These are phyloP conservation scores for Akabosia matsudoensis DNA, from an alignment of 1,140 invertebrate genomes.

Conservation along the genomic window DNA sequence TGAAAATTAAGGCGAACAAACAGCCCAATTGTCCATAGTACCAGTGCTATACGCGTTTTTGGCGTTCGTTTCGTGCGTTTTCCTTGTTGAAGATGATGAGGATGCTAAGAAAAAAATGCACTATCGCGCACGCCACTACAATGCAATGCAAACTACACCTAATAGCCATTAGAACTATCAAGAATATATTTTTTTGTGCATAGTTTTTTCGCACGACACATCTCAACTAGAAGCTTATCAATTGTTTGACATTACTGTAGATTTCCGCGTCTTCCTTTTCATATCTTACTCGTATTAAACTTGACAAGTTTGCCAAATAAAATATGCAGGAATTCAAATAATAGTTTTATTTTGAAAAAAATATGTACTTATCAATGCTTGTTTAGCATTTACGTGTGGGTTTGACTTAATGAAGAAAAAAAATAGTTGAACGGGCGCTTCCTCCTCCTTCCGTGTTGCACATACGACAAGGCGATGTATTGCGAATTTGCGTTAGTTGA, in stretches of 20 bases:
- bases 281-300: not conserved
- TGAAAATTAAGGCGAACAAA: slow-evolving; percentile 7
- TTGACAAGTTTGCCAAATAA: not conserved
- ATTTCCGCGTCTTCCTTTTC: not conserved
- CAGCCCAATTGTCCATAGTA: not conserved
- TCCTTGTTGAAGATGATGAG: not conserved
- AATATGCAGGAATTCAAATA: slow-evolving; percentile 9
- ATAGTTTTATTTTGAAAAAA: not conserved
- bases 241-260: not conserved
- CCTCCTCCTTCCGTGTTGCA: not conserved
- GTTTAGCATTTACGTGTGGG: too few relatives aligned
- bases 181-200: not conserved
- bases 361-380: too few relatives aligned
- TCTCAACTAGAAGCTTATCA: too few relatives aligned
- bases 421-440: too few relatives aligned
- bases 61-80: not conserved
- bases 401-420: too few relatives aligned
- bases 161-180: not conserved
- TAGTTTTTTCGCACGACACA: not conserved
- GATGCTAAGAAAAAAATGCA: not conserved
- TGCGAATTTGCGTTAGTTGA: not conserved
- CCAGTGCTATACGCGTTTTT: not conserved
- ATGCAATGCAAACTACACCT: not conserved
- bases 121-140: not conserved
- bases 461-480: too few relatives aligned